Evolutionary conservation across 2,113 vertebrate species (phyloP), one percentile per base, ranked within the genome.

Genomic region (Dunckerocampus dactyliophorus): DNA sequence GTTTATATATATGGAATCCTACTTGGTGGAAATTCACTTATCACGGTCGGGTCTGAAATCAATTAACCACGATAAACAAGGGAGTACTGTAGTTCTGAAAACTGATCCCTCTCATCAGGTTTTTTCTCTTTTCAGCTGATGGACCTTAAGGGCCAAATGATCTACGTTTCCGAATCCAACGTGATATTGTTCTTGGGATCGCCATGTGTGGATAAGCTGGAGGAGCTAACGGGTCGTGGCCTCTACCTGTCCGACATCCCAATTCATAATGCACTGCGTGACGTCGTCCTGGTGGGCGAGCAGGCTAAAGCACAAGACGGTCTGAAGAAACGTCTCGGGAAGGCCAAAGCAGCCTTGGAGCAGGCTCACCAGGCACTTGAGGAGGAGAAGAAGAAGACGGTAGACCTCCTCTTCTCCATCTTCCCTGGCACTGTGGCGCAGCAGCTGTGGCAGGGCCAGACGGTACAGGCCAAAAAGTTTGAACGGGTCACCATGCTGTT

Each of bases 101-200:
- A 62, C 15, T 0, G 15, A 20, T 21, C 9, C 47, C 43, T 67
- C 47, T 65, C 13, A 69, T 65, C 39, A 46, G 55, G 28, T 50
- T 1, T 14, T 85, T 47, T 77, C 66, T 79, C 1, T 39, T 82
- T 72, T 61, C 80, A 99, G 95, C 92, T 92, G 56, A 99, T 97
- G 97, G 95, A 99, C 80, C 92, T 99, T 57, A 99, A 98, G 89
- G 97, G 97, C 62, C 97, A 99, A 82, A 99, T 99, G 97, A 95
- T 99, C 79, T 98, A 95, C 72, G 92, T 98, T 64, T 86, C 94
- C n/a, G 97, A 99, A 79, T 96, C 94, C 63, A 94, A 93, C 28
- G 90, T 91, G 14, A 90, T 99, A 76, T 84, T 99, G 24, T 99
- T 98, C 77, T 71, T 99, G 88, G 97, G 97, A 52, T 99, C 97